These are phyloP conservation scores for Chloroclysta siterata DNA, from an alignment of 2,888 invertebrate genomes.

Conservation along the genomic window DNA sequence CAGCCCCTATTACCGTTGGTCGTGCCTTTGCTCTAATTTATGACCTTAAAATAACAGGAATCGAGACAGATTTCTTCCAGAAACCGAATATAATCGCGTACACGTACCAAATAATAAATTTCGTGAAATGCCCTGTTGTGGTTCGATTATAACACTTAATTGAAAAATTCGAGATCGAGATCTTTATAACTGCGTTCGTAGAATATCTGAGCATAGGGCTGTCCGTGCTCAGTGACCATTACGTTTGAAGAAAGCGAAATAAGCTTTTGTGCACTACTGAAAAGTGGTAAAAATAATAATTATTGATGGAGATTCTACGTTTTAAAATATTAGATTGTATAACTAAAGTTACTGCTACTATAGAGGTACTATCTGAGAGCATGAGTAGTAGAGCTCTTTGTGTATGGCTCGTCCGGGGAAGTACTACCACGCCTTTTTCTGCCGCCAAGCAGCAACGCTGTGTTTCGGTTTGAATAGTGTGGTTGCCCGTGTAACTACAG, in stretches of 20 bases:
- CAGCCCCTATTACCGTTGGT: conserved; percentile 8
- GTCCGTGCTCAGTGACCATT: conserved; percentile 24
- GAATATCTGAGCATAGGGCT: conserved; percentile 66
- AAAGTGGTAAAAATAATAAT: too few species aligned
- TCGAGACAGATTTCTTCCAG: conserved; percentile 18
- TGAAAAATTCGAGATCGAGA: conserved; percentile 80
- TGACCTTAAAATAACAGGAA: conserved; percentile 34
- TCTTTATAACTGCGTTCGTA: conserved; percentile 77
- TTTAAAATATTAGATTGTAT: too few species aligned
- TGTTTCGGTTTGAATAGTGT: too few species aligned
- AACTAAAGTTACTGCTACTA: too few species aligned
- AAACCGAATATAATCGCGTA: conserved; percentile 41
- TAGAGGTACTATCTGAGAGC: too few species aligned
- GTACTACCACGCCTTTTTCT: too few species aligned
- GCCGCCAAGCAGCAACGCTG: too few species aligned
- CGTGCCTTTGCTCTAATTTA: conserved; percentile 34
- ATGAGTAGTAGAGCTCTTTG: too few species aligned
- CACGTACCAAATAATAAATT: conserved; percentile 77
- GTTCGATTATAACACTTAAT: conserved; percentile 81
- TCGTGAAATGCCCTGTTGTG: conserved; percentile 61
- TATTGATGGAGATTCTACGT: too few species aligned
- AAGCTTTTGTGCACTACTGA: too few species aligned
- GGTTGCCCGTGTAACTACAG: too few species aligned
- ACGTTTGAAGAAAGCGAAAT: background rate
- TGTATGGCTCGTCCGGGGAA: too few species aligned